These are phyloP conservation scores for Brevimyrus niger DNA, from an alignment of 2,113 vertebrate genomes.

Conservation along the genomic window DNA sequence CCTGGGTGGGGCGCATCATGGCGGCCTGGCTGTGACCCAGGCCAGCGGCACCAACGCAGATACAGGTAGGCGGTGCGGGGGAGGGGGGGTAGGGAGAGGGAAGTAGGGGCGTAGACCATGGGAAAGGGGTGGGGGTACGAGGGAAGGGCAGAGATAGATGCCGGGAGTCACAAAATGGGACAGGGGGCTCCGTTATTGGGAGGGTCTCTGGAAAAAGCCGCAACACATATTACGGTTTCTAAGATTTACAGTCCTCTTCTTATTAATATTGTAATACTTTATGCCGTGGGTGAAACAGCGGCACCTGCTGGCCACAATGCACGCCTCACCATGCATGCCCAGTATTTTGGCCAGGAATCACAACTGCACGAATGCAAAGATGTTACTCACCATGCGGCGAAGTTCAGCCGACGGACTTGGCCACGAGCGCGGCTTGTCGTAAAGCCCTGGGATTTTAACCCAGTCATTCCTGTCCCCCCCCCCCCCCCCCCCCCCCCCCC, in stretches of 20 bases:
- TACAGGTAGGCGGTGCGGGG: constrained; percentile 36
- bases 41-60: constrained; percentile 22
- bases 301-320: background rate
- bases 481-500: too few relatives aligned
- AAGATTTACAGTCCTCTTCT: background rate
- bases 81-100: background rate
- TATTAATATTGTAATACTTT: constrained; percentile 1
- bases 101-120: background rate
- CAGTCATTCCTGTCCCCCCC: constrained; percentile 10
- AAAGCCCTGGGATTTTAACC: background rate
- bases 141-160: background rate
- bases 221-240: background rate
- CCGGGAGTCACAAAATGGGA: background rate
- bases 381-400: background rate
- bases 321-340: background rate
- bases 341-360: background rate
- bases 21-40: constrained; percentile 20
- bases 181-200: background rate
- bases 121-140: background rate
- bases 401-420: background rate
- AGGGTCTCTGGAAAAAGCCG: background rate
- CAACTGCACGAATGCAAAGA: background rate
- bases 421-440: background rate
- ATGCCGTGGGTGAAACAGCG: background rate
- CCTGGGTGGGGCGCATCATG: constrained; percentile 26